Percentiles rank a stretch among this genome's conserved stretches.
Evolutionary conservation across 2,113 vertebrate genomes (phyloP).

Genomic region (Isichthys henryi): DNA sequence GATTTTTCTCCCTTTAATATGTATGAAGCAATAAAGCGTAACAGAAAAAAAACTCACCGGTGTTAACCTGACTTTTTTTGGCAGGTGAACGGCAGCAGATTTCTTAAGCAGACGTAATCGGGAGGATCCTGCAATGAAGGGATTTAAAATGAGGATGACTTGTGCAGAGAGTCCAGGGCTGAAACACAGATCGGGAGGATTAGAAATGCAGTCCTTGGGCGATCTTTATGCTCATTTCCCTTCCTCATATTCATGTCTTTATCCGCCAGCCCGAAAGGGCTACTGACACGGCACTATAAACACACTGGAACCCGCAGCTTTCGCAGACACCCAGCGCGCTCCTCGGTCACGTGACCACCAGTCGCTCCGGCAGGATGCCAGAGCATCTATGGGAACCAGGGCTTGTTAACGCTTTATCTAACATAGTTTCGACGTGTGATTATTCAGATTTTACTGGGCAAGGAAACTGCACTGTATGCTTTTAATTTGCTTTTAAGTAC

Average conservation of each 20-base stretch:
- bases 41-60: neutral
- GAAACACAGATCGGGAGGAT: neutral
- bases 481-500: neutral
- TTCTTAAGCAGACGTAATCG: neutral
- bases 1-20: neutral
- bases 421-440: neutral
- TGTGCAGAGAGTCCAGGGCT: neutral
- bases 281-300: neutral
- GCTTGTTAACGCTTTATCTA: neutral
- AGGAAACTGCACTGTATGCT: neutral
- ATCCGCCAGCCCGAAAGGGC: neutral
- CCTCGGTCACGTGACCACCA: slow-evolving; percentile 12
- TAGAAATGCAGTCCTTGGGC: neutral
- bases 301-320: neutral
- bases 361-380: neutral
- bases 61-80: neutral
- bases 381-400: neutral
- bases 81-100: slow-evolving; percentile 1
- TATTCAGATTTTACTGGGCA: neutral
- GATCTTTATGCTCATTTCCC: neutral
- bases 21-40: neutral
- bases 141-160: neutral
- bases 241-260: slow-evolving; percentile 8
- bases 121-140: neutral
- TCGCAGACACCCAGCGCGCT: neutral